These are phyloP conservation scores for Cottus gobio DNA, from an alignment of 2,113 vertebrate genomes.

Conservation along the genomic window DNA sequence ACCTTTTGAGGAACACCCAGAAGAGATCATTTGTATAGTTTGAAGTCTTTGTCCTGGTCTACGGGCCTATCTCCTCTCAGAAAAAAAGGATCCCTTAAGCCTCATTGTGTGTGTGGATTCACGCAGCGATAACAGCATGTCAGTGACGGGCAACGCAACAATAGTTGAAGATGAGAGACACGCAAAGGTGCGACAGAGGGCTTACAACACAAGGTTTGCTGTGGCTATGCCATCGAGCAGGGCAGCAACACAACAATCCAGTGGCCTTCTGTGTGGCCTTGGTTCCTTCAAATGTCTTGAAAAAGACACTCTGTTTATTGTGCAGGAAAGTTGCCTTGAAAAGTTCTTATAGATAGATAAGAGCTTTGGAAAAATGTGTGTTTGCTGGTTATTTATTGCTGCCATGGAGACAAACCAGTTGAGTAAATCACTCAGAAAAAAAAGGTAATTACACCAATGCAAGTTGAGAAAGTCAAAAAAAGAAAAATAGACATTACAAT, in stretches of 20 bases:
- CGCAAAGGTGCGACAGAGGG: slow-evolving; percentile 63
- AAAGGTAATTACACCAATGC: slow-evolving; percentile 15
- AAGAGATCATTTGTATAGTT: slow-evolving; percentile 66
- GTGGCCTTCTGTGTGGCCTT: slow-evolving; percentile 67
- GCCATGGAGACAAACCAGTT: slow-evolving; percentile 45
- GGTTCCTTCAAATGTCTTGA: slow-evolving; percentile 37
- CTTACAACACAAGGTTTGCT: slow-evolving; percentile 66
- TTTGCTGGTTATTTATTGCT: slow-evolving; percentile 43
- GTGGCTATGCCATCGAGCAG: slow-evolving; percentile 73
- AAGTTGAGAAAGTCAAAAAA: not conserved
- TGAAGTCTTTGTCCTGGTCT: slow-evolving; percentile 66
- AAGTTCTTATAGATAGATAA: slow-evolving; percentile 59
- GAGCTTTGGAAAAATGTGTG: slow-evolving; percentile 8
- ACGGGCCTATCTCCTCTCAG: slow-evolving; percentile 47
- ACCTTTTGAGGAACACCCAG: slow-evolving; percentile 59
- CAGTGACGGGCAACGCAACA: slow-evolving; percentile 62
- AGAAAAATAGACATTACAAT: not conserved
- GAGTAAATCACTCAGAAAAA: slow-evolving; percentile 13
- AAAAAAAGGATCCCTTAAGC: slow-evolving; percentile 53
- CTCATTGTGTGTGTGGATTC: slow-evolving; percentile 62
- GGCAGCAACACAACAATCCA: slow-evolving; percentile 61
- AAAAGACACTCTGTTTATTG: not conserved
- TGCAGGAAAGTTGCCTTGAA: slow-evolving; percentile 43
- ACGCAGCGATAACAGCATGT: slow-evolving; percentile 60
- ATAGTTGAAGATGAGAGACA: slow-evolving; percentile 79